Evolutionary conservation across 2,797 vertebrate genomes (phyloP).

Genomic region (Furcifer pardalis): DNA sequence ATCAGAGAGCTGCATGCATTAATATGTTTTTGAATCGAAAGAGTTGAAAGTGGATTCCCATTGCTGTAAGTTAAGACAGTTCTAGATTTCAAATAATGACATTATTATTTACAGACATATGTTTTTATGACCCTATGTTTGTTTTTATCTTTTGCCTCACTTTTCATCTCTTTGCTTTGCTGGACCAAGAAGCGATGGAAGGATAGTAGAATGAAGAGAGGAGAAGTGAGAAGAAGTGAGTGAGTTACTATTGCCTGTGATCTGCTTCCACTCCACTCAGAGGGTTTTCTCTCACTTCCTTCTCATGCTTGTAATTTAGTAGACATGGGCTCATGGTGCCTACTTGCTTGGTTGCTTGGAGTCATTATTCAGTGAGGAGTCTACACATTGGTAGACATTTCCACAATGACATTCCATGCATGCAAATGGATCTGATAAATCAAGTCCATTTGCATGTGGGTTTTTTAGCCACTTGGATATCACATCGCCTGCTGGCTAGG

Average conservation of each 20-base stretch:
- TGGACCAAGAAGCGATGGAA: too few relatives aligned
- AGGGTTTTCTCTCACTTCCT: background rate
- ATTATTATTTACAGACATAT: background rate
- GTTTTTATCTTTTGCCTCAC: background rate
- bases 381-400: too few relatives aligned
- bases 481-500: too few relatives aligned
- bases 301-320: background rate
- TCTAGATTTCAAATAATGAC: background rate
- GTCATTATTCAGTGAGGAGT: too few relatives aligned
- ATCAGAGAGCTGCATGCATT: background rate
- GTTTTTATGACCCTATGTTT: background rate
- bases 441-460: too few relatives aligned
- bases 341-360: too few relatives aligned
- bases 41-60: background rate
- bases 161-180: background rate
- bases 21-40: slow-evolving; percentile 24
- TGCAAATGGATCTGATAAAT: too few relatives aligned
- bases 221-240: too few relatives aligned
- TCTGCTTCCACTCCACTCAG: background rate
- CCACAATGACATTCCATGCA: too few relatives aligned
- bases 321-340: background rate
- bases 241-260: background rate
- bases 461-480: too few relatives aligned
- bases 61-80: slow-evolving; percentile 24
- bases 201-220: too few relatives aligned